A percentile compares a stretch with the other conserved stretches of the same genome.
phyloP scores from a whole-genome alignment of 1,140 invertebrate genomes.

The Acromyrmex echinatior region DNA sequence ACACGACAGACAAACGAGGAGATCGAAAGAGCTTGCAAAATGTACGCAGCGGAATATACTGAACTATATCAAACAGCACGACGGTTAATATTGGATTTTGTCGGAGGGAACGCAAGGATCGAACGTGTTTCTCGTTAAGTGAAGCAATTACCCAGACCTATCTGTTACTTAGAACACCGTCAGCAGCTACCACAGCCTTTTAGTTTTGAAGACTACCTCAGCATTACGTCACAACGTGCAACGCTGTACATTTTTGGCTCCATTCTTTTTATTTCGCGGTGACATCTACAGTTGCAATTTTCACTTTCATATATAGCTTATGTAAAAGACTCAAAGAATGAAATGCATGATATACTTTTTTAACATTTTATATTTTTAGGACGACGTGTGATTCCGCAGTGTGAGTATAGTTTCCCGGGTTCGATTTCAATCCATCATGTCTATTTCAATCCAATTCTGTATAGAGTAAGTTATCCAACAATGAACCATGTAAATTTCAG shows the following conservation, averaged over 20 bases:
- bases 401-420: background rate
- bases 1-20: constrained; percentile 64
- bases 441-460: background rate
- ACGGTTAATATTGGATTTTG: constrained; percentile 79
- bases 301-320: constrained; percentile 28
- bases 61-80: constrained; percentile 78
- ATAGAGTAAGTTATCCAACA: background rate
- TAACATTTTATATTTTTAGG: background rate
- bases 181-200: constrained; percentile 83
- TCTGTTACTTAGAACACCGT: constrained; percentile 83
- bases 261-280: background rate
- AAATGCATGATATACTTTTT: background rate
- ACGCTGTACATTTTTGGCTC: constrained; percentile 59
- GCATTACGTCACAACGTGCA: constrained; percentile 74
- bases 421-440: background rate
- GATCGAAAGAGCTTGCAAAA: constrained; percentile 64
- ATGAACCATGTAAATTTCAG: no score
- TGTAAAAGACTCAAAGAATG: background rate
- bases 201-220: constrained; percentile 83
- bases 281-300: constrained; percentile 28
- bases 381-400: background rate
- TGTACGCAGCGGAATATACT: constrained; percentile 68
- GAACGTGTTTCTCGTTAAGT: constrained; percentile 86
- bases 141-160: constrained; percentile 84
- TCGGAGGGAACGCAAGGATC: constrained; percentile 70